These are phyloP conservation scores for Actinia tenebrosa DNA, from an alignment of 64 coral and sea anemone genomes.

Conservation along the genomic window DNA sequence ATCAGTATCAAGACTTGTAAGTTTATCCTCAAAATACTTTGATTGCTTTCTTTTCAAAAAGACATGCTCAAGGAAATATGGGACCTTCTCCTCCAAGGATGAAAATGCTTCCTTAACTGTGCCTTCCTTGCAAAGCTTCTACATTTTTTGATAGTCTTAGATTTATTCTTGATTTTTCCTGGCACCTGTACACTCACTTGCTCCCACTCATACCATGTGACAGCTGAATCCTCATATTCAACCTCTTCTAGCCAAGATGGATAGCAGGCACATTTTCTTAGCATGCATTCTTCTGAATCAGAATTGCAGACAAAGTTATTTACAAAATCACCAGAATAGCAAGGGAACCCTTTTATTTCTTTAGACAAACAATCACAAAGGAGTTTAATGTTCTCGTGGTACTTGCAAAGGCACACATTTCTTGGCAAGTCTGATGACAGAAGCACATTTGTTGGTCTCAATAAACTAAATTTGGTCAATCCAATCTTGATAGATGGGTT, in stretches of 20 bases:
- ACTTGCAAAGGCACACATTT: conserved; percentile 63
- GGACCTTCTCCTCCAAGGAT: conserved; percentile 18
- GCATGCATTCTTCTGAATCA: conserved; percentile 20
- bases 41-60: conserved; percentile 29
- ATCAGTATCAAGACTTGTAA: conserved; percentile 3
- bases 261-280: not conserved
- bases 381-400: conserved; percentile 64
- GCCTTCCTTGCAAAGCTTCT: conserved; percentile 47
- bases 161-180: conserved; percentile 18
- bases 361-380: conserved; percentile 57
- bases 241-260: conserved; percentile 27
- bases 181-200: not conserved
- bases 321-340: conserved; percentile 46
- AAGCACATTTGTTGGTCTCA: conserved; percentile 60
- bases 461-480: conserved; percentile 55
- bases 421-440: conserved; percentile 42
- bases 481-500: conserved; percentile 52
- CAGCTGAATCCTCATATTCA: conserved; percentile 23
- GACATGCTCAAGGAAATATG: conserved; percentile 36
- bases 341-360: conserved; percentile 43
- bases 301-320: conserved; percentile 38
- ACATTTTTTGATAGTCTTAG: conserved; percentile 27
- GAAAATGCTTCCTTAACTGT: conserved; percentile 27
- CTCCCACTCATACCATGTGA: conserved; percentile 52
- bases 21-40: conserved; percentile 32